phyloP scores from a whole-genome alignment of 1,140 invertebrate genomes.

The Oedothorax gibbosus region DNA sequence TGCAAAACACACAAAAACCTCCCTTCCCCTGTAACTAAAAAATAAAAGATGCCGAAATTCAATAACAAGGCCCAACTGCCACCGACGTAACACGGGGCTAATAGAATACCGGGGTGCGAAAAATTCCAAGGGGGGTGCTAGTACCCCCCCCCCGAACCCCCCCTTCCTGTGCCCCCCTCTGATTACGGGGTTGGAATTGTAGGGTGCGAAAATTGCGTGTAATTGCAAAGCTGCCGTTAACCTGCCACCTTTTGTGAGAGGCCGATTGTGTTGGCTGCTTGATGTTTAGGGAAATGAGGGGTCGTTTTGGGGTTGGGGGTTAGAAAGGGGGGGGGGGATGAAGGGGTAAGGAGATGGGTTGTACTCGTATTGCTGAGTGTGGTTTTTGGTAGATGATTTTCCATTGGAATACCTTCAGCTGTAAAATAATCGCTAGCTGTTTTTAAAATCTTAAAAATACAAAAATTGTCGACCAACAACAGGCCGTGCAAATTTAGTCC shows the following conservation, averaged over 20 bases:
- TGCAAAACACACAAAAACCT: conserved; percentile 27
- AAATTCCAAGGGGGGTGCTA: conserved; percentile 19
- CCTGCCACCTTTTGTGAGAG: conserved; percentile 10
- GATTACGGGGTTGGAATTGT: conserved; percentile 37
- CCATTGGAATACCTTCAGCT: too few relatives aligned
- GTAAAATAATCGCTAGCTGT: too few relatives aligned
- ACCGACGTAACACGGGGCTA: conserved; percentile 18
- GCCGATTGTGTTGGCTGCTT: conserved; percentile 6
- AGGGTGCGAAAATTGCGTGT: conserved; percentile 52
- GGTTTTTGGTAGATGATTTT: too few relatives aligned
- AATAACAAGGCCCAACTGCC: neutral
- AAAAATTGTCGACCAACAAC: too few relatives aligned
- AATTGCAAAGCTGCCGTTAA: conserved; percentile 42
- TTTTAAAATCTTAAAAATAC: too few relatives aligned
- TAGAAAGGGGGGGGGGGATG: neutral
- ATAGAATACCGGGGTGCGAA: conserved; percentile 44
- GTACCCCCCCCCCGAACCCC: conserved; percentile 6
- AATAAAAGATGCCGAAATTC: too few relatives aligned
- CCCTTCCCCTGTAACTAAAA: neutral
- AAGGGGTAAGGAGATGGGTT: too few relatives aligned
- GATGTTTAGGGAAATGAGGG: neutral
- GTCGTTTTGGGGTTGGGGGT: neutral
- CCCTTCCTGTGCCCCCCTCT: conserved; percentile 37
- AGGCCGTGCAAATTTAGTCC: too few relatives aligned
- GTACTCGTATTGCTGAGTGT: too few relatives aligned